Percentiles rank a stretch among this genome's conserved stretches.
Evolutionary conservation across 2,888 invertebrate species (phyloP).

Genomic region (Watsonalla cultraria): DNA sequence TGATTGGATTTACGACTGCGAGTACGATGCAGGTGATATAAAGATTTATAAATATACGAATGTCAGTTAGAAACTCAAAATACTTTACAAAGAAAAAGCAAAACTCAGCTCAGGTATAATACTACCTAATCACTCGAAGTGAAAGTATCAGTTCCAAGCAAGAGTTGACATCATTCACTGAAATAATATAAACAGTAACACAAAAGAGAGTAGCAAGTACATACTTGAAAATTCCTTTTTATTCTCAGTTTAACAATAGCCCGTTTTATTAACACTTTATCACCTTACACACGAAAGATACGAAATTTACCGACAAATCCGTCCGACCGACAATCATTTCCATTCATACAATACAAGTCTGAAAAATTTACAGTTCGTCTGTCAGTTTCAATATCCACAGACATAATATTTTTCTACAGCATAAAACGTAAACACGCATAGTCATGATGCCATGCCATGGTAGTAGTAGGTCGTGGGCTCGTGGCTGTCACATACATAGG

Average conservation of each 20-base stretch:
- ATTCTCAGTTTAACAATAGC: background rate
- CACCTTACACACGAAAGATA: background rate
- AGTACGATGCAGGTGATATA: too few relatives aligned
- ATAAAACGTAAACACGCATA: too few relatives aligned
- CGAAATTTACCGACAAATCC: background rate
- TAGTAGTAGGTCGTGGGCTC: too few relatives aligned
- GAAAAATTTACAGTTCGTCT: too few relatives aligned
- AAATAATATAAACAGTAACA: constrained; percentile 21
- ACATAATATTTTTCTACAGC: too few relatives aligned
- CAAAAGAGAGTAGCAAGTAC: constrained; percentile 8
- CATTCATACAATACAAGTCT: too few relatives aligned
- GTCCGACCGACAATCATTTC: too few relatives aligned
- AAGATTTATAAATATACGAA: too few relatives aligned
- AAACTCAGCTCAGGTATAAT: background rate
- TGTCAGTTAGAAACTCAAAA: background rate
- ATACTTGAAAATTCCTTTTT: constrained; percentile 19
- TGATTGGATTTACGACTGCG: too few relatives aligned
- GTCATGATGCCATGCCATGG: too few relatives aligned
- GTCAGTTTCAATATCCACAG: too few relatives aligned
- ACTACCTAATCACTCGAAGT: constrained; percentile 26
- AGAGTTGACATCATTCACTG: constrained; percentile 52
- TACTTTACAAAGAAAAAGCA: background rate
- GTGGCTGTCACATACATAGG: too few relatives aligned
- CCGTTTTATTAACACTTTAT: background rate
- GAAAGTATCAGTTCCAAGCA: constrained; percentile 38